phyloP scores from a whole-genome alignment of 2,888 invertebrate species.

The Drosophila suboccidentalis region DNA sequence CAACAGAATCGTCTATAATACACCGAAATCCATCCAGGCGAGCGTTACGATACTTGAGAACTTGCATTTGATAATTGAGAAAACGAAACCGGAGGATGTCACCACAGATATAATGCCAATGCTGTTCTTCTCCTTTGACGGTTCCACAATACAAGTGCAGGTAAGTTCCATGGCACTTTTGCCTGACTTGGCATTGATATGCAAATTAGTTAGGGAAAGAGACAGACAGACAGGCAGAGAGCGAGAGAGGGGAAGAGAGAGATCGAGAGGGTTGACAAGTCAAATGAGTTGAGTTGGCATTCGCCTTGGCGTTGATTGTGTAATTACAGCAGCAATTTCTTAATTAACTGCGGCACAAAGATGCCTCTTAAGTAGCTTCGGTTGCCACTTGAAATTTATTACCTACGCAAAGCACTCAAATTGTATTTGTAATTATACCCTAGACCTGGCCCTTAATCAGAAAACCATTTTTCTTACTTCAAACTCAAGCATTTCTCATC shows the following conservation, averaged over 20 bases:
- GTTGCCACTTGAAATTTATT: conserved; percentile 62
- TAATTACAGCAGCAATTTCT: conserved; percentile 77
- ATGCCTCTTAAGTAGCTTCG: conserved; percentile 57
- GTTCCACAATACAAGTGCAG: conserved; percentile 95
- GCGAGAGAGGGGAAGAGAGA: background rate
- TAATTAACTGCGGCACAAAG: conserved; percentile 67
- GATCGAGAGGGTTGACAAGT: conserved; percentile 42
- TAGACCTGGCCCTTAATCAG: conserved; percentile 52
- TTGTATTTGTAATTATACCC: conserved; percentile 41
- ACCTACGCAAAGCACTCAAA: conserved; percentile 22
- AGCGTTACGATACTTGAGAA: conserved; percentile 95
- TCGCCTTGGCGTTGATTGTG: conserved; percentile 65
- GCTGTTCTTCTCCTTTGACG: conserved; percentile 94
- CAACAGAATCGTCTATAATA: conserved; percentile 89
- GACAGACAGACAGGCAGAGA: background rate
- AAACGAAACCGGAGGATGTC: conserved; percentile 92
- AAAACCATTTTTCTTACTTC: conserved; percentile 25
- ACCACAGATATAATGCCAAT: conserved; percentile 94
- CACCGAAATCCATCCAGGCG: conserved; percentile 93
- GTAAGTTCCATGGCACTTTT: conserved; percentile 86
- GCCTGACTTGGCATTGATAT: conserved; percentile 54
- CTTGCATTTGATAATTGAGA: conserved; percentile 94
- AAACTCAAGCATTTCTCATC: conserved; percentile 17
- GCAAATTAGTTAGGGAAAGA: conserved; percentile 55
- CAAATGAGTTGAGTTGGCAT: conserved; percentile 59